These are phyloP conservation scores for Phalacrocorax pelagicus DNA, from an alignment of 2,113 vertebrate genomes.

Conservation along the genomic window DNA sequence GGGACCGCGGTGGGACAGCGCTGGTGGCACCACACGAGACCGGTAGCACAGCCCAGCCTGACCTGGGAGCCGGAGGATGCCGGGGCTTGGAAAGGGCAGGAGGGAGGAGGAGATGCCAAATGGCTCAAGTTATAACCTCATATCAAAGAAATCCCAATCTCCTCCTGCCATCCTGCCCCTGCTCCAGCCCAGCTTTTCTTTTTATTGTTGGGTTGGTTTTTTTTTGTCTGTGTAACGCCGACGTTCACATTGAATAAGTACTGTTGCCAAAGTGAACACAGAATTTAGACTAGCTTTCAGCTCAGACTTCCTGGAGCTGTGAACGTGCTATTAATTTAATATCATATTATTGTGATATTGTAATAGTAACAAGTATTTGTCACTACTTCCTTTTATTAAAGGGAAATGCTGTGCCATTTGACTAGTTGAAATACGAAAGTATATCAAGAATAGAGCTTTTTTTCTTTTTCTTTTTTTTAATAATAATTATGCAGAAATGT, in stretches of 20 bases:
- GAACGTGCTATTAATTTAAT: constrained; percentile 72
- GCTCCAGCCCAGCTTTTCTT: not conserved
- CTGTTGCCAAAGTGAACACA: constrained; percentile 70
- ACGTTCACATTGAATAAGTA: constrained; percentile 43
- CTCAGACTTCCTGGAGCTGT: constrained; percentile 51
- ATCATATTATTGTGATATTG: constrained; percentile 71
- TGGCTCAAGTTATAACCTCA: not conserved
- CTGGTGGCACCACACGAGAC: not conserved
- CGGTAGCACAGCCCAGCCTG: not conserved
- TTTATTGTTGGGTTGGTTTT: not conserved
- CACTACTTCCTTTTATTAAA: constrained; percentile 73
- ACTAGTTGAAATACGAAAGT: constrained; percentile 39
- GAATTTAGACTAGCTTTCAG: constrained; percentile 59
- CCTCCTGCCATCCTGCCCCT: not conserved
- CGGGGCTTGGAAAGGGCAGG: not conserved
- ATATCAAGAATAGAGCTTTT: constrained; percentile 24
- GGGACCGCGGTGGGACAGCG: fast-evolving
- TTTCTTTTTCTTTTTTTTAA: not conserved
- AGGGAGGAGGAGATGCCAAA: not conserved
- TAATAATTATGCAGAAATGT: constrained; percentile 31
- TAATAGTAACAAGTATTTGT: constrained; percentile 71
- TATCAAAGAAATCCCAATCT: not conserved
- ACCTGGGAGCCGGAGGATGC: fast-evolving
- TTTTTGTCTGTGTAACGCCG: not conserved
- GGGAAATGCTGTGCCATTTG: constrained; percentile 69